Conservation (phyloP, 2,113 vertebrate genomes). For the Phylloscopus trochiloides region DNA sequence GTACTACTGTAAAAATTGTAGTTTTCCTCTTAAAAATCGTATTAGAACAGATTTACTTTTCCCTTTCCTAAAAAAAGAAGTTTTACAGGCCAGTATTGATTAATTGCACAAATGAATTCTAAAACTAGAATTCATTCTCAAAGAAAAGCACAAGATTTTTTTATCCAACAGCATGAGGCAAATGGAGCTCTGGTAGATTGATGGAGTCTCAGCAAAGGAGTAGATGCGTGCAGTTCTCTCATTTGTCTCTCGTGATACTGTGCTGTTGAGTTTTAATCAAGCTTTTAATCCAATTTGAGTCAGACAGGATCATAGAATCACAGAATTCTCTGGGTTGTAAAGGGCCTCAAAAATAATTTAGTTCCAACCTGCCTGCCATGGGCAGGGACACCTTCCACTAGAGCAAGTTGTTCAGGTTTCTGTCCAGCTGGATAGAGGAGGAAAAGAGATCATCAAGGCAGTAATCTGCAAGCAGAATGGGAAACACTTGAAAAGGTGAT, state of each 20-base stretch:
- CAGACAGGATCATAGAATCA: neutral
- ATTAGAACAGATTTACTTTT: neutral
- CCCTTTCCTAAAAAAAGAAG: neutral
- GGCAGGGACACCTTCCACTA: neutral
- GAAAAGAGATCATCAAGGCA: neutral
- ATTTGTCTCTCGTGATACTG: neutral
- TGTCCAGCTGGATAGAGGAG: accelerated
- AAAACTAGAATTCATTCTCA: neutral
- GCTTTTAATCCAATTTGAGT: neutral
- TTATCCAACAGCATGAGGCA: neutral
- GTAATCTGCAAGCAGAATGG: neutral
- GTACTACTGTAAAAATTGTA: neutral
- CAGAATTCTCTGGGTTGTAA: neutral
- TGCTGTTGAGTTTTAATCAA: neutral
- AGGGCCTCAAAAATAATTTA: neutral
- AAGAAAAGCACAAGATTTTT: neutral
- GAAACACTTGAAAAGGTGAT: neutral
- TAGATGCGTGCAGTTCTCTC: neutral
- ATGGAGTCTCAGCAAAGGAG: neutral
- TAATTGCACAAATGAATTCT: neutral
- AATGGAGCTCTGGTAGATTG: neutral
- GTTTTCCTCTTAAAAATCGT: neutral
- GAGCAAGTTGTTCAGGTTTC: neutral
- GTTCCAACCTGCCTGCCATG: accelerated
- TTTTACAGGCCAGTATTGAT: neutral